Evolutionary conservation across 2,888 invertebrate genomes (phyloP), one percentile per base, ranked within the genome.

Genomic region (Andrena trimmerana): DNA sequence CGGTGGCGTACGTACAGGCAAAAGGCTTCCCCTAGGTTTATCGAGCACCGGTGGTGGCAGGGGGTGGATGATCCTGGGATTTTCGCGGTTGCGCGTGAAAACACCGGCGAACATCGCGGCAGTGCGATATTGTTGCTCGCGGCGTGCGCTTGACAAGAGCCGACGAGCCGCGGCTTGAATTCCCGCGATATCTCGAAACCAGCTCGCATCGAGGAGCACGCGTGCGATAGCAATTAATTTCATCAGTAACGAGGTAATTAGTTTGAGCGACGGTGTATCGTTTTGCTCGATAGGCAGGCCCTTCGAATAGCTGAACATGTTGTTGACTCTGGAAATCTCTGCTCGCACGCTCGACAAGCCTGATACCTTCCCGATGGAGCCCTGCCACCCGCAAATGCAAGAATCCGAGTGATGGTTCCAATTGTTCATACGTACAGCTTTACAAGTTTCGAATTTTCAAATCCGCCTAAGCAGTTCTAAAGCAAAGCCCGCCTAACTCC

Each of bases 191-290:
- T 90, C 89, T 86, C 89, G 88, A 86, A 87, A 85, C 83, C 77
- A 62, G 78, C 81, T 63, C 77, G 84, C 84, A 81, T 90, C 90
- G 88, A 86, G 88, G 90, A 88, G 81, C 83, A 75, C 84, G 73
- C 81, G 80, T 70, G 79, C 84, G 79, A 84, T 86, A 84, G 79
- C 88, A 87, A 87, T 89, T 90, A 88, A 90, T 88, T 89, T 88
- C 86, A 85, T 90, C 90, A 88, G 84, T 87, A 83, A 89, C 77
- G 82, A 85, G 80, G 81, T 89, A 91, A 91, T 91, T 90, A 90
- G 87, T 86, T 88, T 78, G 24, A 63, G 79, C 67, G 79, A 42
- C 73, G 57, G 36, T 27, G 73, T 78, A 68, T 81, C 74, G 65
- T 67, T 42, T 59, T 84, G 79, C 67, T 48, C 48, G 59, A 59